These are phyloP conservation scores for Neodiprion lecontei DNA, from an alignment of 1,140 invertebrate species.

Conservation along the genomic window DNA sequence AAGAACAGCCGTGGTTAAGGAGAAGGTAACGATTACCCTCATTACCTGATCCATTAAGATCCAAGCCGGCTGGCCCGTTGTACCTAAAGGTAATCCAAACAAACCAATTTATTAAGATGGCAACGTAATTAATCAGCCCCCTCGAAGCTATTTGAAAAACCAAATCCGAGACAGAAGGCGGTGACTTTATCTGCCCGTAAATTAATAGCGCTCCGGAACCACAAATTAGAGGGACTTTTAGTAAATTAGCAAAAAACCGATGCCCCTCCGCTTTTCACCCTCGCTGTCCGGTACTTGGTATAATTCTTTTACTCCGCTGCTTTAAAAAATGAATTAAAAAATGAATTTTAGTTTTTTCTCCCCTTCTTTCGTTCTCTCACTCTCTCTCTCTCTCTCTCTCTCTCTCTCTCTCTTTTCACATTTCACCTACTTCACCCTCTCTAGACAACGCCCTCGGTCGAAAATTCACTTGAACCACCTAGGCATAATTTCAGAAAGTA, in stretches of 20 bases:
- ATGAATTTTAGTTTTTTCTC: no score
- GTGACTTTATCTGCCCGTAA: not conserved
- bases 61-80: not conserved
- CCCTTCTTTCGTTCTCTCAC: not conserved
- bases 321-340: no score
- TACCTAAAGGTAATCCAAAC: slow-evolving; percentile 21
- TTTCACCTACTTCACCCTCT: not conserved
- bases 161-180: not conserved
- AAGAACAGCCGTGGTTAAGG: not conserved
- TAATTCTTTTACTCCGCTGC: no score
- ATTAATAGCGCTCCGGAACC: slow-evolving; percentile 30
- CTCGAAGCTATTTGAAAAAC: slow-evolving; percentile 19
- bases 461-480: no score
- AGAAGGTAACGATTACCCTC: slow-evolving; percentile 8
- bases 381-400: no score
- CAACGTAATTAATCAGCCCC: slow-evolving; percentile 32
- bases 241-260: slow-evolving; percentile 35
- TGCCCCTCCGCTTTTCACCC: not conserved
- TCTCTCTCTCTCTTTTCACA: not conserved
- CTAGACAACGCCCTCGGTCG: no score
- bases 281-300: no score
- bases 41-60: slow-evolving; percentile 21
- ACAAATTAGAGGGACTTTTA: slow-evolving; percentile 23
- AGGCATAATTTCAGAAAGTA: no score
- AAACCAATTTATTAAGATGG: slow-evolving; percentile 32